phyloP scores from a whole-genome alignment of 2,113 vertebrate genomes.

The Paedocypris sp. region DNA sequence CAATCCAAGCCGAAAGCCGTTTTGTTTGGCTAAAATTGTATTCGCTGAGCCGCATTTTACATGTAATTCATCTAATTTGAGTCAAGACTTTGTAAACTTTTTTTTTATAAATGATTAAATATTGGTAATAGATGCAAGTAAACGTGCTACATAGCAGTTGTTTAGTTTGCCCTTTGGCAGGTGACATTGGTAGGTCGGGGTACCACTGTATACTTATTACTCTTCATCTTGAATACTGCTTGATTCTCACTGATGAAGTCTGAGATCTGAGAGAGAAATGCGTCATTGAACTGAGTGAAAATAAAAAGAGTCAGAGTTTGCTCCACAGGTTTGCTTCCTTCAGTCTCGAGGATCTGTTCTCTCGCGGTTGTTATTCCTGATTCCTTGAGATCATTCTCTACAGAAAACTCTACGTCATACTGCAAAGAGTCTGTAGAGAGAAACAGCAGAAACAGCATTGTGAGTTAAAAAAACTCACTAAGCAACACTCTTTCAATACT shows the following conservation, averaged over 20 bases:
- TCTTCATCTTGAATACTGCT: too few species aligned
- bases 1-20: too few species aligned
- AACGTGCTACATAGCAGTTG: too few species aligned
- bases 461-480: background rate
- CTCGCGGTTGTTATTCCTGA: conserved; percentile 19
- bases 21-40: too few species aligned
- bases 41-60: too few species aligned
- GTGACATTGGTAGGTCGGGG: too few species aligned
- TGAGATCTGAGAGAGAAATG: conserved; percentile 50
- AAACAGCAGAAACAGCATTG: background rate
- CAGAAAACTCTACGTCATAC: conserved; percentile 53
- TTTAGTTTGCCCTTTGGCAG: too few species aligned
- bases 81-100: too few species aligned
- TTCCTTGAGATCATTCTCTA: conserved; percentile 36
- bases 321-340: conserved; percentile 33
- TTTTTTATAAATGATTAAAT: too few species aligned
- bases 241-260: conserved; percentile 58
- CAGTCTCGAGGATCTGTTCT: conserved; percentile 4
- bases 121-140: background rate
- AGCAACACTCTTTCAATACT: too few species aligned
- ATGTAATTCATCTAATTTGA: too few species aligned
- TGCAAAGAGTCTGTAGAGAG: conserved; percentile 46
- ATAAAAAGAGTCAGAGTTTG: conserved; percentile 65
- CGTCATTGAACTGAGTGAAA: conserved; percentile 60
- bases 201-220: too few species aligned